Conservation (phyloP, 2,797 vertebrate genomes). For the Brachyalestes nurse region DNA sequence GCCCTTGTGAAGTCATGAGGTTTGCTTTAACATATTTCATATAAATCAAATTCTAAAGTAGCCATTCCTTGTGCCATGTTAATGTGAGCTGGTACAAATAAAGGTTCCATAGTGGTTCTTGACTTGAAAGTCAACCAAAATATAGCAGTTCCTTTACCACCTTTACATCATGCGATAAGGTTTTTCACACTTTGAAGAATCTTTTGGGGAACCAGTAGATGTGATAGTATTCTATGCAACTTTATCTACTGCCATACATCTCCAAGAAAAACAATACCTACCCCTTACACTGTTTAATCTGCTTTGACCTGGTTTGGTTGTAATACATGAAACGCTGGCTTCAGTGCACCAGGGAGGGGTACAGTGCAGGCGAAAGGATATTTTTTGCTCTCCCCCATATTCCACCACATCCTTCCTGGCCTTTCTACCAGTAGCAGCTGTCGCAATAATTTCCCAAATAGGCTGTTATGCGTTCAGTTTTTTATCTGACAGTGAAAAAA, state of each 20-base stretch:
- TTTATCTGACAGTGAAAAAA: slow-evolving; percentile 39
- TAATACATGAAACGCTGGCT: neutral
- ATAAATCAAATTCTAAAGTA: neutral
- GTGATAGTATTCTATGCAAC: no score
- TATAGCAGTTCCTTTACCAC: no score
- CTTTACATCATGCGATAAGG: no score
- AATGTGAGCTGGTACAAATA: neutral
- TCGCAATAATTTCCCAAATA: slow-evolving; percentile 58
- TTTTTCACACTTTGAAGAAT: no score
- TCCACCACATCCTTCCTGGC: slow-evolving; percentile 25
- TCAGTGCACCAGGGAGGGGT: neutral
- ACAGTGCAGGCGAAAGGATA: neutral
- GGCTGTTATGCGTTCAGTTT: slow-evolving; percentile 52
- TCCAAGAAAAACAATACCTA: neutral
- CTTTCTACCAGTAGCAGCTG: slow-evolving; percentile 52
- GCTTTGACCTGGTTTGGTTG: neutral
- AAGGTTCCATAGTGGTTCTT: neutral
- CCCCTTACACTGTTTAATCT: neutral
- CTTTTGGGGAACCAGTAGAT: no score
- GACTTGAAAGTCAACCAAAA: neutral
- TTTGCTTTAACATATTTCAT: neutral
- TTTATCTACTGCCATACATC: neutral
- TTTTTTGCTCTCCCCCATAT: neutral
- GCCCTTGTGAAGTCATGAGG: neutral
- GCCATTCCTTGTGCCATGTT: neutral